Evolutionary conservation across 2,888 invertebrate genomes (phyloP), one percentile per base, ranked within the genome.

Genomic region (Ommatoiulus sabulosus): DNA sequence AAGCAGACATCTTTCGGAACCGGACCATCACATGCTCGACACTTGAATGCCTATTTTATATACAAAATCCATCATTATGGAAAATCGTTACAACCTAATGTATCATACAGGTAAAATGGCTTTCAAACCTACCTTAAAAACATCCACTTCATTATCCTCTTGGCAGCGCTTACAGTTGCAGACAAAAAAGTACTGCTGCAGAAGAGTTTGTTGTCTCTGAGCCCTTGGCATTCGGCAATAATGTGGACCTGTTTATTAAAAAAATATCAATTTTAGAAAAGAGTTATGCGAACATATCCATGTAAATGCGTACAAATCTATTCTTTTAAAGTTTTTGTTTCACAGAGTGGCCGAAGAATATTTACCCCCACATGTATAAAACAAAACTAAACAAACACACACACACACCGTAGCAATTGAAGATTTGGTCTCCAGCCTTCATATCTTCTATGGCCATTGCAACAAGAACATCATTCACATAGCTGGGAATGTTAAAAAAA

Each of bases 331-430:
- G 35, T 35, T 1, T 35, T 1, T 35, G 35, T 1, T 35, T 35
- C 35, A 35, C 35, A 35, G 35, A 35, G 35, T 35, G 35, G 35
- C 35, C 35, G 1, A 35, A 35, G 35, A 35, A 35, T 35, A 35
- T 35, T 0, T 35, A 35, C 2, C 35, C 35, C 35, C 35, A 35
- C 35, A 1, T 35, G 35, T 2, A 35, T 35, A 35, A 35, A 35
- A 35, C 35, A 35, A 35, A 35, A 35, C 35, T 35, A 35, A 35
- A 35, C 35, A 35, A 35, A 35, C 35, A 35, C 35, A 35, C n/a
- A 88, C 44, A 85, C 90, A 89, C 91, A 94, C 96, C 96, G 92
- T 98, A 98, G 92, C 97, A 97, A 93, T 97, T 97, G 90, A 94
- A 94, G 90, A 98, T 94, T 93, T 98, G 96, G 15, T 94, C 94